These are phyloP conservation scores for Anhinga anhinga DNA, from an alignment of 2,113 vertebrate species.

Conservation along the genomic window DNA sequence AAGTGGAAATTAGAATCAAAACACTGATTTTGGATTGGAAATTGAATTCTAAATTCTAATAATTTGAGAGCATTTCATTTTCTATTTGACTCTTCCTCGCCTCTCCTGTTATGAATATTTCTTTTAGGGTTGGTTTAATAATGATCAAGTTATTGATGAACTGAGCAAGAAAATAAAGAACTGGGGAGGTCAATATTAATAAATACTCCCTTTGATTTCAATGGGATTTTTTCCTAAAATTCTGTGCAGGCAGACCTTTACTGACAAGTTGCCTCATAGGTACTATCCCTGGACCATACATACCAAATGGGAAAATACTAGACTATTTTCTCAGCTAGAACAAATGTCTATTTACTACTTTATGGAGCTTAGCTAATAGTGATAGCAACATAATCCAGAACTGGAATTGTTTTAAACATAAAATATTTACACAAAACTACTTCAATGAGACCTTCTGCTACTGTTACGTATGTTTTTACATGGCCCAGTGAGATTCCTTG, in stretches of 20 bases:
- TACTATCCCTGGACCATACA: not conserved
- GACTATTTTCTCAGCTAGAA: not conserved
- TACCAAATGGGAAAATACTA: not conserved
- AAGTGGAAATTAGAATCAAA: not conserved
- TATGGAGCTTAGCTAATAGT: not conserved
- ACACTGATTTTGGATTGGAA: not conserved
- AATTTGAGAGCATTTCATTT: not conserved
- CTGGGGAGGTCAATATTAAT: not conserved
- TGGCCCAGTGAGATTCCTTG: not conserved
- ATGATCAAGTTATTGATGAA: not conserved
- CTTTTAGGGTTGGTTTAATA: not conserved
- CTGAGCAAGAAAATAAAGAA: not conserved
- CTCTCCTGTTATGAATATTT: not conserved
- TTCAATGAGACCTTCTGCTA: not conserved
- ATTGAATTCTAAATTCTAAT: not conserved
- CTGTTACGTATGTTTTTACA: not conserved
- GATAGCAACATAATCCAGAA: not conserved
- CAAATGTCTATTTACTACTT: not conserved
- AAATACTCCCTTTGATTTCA: not conserved
- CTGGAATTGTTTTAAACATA: not conserved
- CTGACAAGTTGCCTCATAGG: rapidly evolving
- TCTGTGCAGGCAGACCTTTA: not conserved
- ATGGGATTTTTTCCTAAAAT: not conserved
- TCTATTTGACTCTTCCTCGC: not conserved
- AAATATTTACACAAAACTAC: not conserved